Base-by-base conservation (phyloP, 2,113 vertebrate genomes). In the Martes martes region DNA sequence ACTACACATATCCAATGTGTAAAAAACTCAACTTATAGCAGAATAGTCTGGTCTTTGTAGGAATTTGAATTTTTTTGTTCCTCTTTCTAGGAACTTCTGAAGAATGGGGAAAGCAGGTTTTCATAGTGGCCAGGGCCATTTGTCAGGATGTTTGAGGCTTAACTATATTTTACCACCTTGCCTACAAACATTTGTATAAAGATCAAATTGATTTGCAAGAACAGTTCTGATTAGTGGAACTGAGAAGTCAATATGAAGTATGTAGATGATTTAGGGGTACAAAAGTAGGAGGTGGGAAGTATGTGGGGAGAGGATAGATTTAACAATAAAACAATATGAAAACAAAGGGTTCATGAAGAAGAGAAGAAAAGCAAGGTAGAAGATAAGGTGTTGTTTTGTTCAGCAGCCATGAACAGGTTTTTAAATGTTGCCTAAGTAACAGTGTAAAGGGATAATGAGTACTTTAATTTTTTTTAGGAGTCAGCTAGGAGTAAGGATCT, bases 21-120 rank as follows among this genome's bases (percentile, higher is more conserved):
- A 80, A 28, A 80, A 80, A 85, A 74, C 31, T 28, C 26, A 59
- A 7, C 86, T 88, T 73, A 52, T 63, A 81, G 24, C 24, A 50
- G 33, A 47, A 11, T 16, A 11, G 71, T 61, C 57, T 65, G 11
- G 42, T 92, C n/a, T 69, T 74, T 84, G 82, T 71, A 96, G 71
- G 89, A 90, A 81, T 89, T 50, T 95, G 50, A 89, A 96, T 69
- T 89, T 91, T 93, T 82, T 76, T 91, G 86, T 88, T 91, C 28
- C 15, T 26, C 36, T 59, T 91, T 84, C 59, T 39, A 76, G 63
- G 21, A 88, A 47, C 42, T 85, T 15, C 24, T 93, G 39, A 85
- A 93, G 55, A 76, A 71, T 55, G 21, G 21, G 78, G 69, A 82
- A 73, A 92, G 45, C 47, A 78, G 28, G 61, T 92, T 90, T 93